phyloP scores from a whole-genome alignment of 2,888 invertebrate species.

The Mythimna lalbum region DNA sequence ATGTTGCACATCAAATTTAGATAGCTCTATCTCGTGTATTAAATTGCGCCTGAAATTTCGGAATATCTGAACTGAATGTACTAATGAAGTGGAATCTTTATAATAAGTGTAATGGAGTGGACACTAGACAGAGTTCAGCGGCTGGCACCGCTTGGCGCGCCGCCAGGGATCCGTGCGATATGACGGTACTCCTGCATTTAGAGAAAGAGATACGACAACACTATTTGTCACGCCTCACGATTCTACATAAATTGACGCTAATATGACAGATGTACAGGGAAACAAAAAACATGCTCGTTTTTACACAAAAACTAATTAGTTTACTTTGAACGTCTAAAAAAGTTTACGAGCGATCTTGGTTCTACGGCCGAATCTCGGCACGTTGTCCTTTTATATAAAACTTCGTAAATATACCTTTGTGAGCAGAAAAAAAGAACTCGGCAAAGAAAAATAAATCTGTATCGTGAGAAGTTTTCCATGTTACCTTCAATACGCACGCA shows the following conservation, averaged over 20 bases:
- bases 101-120: conserved; percentile 67
- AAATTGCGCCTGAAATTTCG: conserved; percentile 39
- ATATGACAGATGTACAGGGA: conserved; percentile 64
- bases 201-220: conserved; percentile 65
- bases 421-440: conserved; percentile 20
- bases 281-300: conserved; percentile 50
- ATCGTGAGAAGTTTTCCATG: conserved; percentile 30
- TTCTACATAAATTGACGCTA: conserved; percentile 70
- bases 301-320: conserved; percentile 47
- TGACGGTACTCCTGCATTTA: conserved; percentile 68
- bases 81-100: conserved; percentile 56
- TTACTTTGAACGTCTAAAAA: conserved; percentile 29
- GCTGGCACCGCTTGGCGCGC: conserved; percentile 68
- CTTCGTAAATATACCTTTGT: conserved; percentile 33
- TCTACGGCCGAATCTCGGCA: conserved; percentile 24
- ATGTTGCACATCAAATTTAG: conserved; percentile 17
- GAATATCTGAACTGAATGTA: conserved; percentile 45
- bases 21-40: conserved; percentile 31
- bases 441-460: conserved; percentile 42
- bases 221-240: conserved; percentile 63
- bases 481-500: conserved; percentile 37
- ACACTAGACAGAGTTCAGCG: conserved; percentile 67
- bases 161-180: conserved; percentile 75
- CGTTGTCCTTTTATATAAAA: conserved; percentile 35
- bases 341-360: conserved; percentile 23